Percentiles rank a stretch among this genome's conserved stretches.
Conservation (phyloP, 2,888 invertebrate species). For the Asteroscopus sphinx region DNA sequence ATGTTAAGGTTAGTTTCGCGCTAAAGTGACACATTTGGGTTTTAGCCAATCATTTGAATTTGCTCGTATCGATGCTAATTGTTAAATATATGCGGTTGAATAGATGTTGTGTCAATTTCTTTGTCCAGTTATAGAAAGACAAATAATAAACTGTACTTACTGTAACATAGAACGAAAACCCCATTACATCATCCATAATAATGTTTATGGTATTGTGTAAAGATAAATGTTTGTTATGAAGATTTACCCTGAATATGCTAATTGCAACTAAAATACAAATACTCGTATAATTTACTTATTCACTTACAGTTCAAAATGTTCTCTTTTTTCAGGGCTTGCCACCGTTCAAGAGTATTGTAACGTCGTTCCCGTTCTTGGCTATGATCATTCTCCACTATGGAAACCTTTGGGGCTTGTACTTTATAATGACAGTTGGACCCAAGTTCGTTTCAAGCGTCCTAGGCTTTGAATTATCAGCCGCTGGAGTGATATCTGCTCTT, state of each 20-base stretch:
- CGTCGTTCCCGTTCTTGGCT: constrained; percentile 92
- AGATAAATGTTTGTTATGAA: constrained; percentile 29
- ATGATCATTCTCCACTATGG: constrained; percentile 92
- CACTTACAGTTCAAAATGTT: constrained; percentile 1
- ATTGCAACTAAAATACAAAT: constrained; percentile 32
- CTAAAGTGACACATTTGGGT: constrained; percentile 57
- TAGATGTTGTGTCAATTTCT: constrained; percentile 31
- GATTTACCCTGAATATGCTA: constrained; percentile 32
- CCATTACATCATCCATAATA: constrained; percentile 51
- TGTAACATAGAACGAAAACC: constrained; percentile 29
- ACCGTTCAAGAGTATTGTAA: constrained; percentile 90
- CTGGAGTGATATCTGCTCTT: constrained; percentile 92
- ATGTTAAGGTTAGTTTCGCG: constrained; percentile 50
- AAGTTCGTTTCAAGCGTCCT: constrained; percentile 93
- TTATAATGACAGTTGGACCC: constrained; percentile 93
- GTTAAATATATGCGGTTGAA: constrained; percentile 32
- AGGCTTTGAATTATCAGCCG: constrained; percentile 92
- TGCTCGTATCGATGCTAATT: constrained; percentile 44
- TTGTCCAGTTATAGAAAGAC: constrained; percentile 27
- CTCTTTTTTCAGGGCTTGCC: constrained; percentile 89
- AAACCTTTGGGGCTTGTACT: constrained; percentile 94
- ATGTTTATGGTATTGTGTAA: constrained; percentile 20
- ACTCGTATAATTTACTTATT: constrained; percentile 6
- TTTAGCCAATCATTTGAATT: constrained; percentile 32
- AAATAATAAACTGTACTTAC: constrained; percentile 30